These are phyloP conservation scores for Crossaster papposus DNA, from an alignment of 53 echinoderm and acorn worm species.

Conservation along the genomic window DNA sequence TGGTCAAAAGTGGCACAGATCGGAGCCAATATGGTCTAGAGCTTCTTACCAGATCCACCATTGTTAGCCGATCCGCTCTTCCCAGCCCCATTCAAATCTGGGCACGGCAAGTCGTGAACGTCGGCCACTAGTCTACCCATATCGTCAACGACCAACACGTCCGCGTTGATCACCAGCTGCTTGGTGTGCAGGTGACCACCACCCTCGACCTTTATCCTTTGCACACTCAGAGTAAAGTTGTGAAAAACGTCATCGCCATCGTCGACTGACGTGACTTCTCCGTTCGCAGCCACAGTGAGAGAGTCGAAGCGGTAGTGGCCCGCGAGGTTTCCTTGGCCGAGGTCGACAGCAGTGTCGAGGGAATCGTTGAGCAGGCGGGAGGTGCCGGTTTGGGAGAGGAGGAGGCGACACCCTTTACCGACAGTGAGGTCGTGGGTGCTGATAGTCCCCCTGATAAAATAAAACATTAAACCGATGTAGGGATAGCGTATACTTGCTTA, in stretches of 20 bases:
- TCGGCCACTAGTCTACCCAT: constrained; percentile 82
- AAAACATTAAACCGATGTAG: neutral
- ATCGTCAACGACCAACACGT: constrained; percentile 76
- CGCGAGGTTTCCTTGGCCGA: constrained; percentile 51
- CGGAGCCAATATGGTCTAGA: too few species aligned
- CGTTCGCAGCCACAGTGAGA: constrained; percentile 72
- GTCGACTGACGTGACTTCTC: constrained; percentile 77
- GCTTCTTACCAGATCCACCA: constrained; percentile 90
- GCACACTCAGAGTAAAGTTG: constrained; percentile 73
- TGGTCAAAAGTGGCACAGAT: too few species aligned
- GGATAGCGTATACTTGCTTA: too few species aligned
- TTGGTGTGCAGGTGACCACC: constrained; percentile 77
- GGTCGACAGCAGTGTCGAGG: constrained; percentile 63
- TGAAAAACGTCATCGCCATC: constrained; percentile 55
- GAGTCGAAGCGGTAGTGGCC: constrained; percentile 87
- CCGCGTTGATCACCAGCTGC: constrained; percentile 73
- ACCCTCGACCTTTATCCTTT: constrained; percentile 68
- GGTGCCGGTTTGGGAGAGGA: constrained; percentile 76
- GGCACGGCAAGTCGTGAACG: constrained; percentile 72
- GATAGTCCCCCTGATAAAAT: constrained; percentile 72
- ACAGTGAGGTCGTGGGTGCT: constrained; percentile 80
- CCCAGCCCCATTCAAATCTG: constrained; percentile 65
- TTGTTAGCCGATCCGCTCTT: constrained; percentile 47
- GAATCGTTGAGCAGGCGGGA: constrained; percentile 72
- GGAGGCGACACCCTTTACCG: constrained; percentile 81